phyloP scores from a whole-genome alignment of 2,888 invertebrate genomes.

The Pseudococcus longispinus region DNA sequence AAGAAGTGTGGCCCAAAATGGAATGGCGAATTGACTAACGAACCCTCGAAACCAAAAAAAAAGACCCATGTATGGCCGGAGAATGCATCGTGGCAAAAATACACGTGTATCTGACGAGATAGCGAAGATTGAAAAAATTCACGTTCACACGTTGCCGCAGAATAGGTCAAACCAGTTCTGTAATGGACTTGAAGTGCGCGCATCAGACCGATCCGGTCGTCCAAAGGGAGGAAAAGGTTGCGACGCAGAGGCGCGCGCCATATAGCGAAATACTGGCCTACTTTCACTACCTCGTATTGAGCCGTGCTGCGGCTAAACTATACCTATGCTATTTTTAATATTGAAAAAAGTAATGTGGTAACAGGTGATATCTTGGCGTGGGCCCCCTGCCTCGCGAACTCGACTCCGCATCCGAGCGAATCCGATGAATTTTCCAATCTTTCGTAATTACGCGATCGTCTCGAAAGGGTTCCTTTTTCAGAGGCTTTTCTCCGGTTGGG shows the following conservation, averaged over 20 bases:
- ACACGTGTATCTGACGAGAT: neutral
- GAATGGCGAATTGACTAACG: too few species aligned
- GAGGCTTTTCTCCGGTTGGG: neutral
- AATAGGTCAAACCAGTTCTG: conserved; percentile 50
- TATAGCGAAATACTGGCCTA: conserved; percentile 53
- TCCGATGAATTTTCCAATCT: neutral
- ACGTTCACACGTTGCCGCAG: neutral
- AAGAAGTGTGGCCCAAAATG: too few species aligned
- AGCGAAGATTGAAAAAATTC: neutral
- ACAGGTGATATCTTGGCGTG: neutral
- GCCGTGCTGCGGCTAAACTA: neutral
- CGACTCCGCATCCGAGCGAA: neutral
- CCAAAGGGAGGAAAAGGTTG: neutral
- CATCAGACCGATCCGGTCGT: neutral
- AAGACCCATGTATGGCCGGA: neutral
- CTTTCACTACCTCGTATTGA: conserved; percentile 46
- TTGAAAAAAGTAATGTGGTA: conserved; percentile 22
- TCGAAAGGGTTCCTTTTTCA: neutral
- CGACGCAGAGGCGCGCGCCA: conserved; percentile 21
- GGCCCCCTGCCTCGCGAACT: neutral
- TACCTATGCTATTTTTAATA: neutral
- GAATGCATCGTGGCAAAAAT: neutral
- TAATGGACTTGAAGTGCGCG: neutral
- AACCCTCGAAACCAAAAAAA: neutral
- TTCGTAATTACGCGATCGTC: neutral